Evolutionary conservation across 2,113 vertebrate species (phyloP).

Genomic region (Alligator sinensis): DNA sequence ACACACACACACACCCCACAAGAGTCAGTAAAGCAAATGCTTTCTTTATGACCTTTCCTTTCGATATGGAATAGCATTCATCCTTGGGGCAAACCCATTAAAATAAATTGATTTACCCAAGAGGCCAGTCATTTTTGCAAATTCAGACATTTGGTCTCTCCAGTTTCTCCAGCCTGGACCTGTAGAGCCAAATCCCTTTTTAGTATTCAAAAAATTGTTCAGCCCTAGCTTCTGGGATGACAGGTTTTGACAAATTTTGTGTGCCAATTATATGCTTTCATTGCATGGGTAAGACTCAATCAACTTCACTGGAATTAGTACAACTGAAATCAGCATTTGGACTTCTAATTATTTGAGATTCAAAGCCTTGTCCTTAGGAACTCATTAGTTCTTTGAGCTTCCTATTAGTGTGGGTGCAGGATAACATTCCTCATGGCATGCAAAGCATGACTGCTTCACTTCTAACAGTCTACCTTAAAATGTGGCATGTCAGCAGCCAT

Average conservation of each 20-base stretch:
- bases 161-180: neutral
- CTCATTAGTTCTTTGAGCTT: conserved; percentile 29
- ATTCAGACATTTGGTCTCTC: neutral
- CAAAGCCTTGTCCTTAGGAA: neutral
- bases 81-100: neutral
- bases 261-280: neutral
- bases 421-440: neutral
- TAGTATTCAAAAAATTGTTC: neutral
- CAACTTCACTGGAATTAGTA: neutral
- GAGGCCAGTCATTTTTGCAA: neutral
- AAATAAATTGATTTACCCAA: neutral
- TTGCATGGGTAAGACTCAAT: neutral
- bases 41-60: neutral
- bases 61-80: neutral
- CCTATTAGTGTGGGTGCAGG: neutral
- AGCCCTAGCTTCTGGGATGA: neutral
- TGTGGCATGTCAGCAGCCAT: neutral
- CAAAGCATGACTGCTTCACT: neutral
- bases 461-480: neutral
- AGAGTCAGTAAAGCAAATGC: conserved; percentile 2
- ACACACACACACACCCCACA: neutral
- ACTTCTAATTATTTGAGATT: neutral
- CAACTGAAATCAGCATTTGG: neutral
- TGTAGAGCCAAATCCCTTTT: neutral
- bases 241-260: neutral